phyloP scores from a whole-genome alignment of 2,113 vertebrate genomes.

The Nesogale talazaci region DNA sequence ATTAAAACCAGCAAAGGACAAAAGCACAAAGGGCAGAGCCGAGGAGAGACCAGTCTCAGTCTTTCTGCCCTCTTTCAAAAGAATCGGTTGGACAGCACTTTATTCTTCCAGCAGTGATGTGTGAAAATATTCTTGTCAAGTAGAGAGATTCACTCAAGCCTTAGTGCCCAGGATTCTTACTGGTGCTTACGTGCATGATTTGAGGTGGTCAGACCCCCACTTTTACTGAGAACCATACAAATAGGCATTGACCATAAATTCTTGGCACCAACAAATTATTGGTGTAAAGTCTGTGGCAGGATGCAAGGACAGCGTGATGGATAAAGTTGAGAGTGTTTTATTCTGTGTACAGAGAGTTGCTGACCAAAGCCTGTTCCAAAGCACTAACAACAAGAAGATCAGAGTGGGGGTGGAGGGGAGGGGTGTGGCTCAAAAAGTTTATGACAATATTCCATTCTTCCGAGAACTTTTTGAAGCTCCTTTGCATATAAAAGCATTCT shows the following conservation, averaged over 20 bases:
- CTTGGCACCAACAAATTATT: not conserved
- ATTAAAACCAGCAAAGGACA: not conserved
- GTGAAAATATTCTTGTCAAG: not conserved
- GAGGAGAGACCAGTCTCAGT: not conserved
- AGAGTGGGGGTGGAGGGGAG: no score
- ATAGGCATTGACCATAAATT: not conserved
- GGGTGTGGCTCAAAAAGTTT: no score
- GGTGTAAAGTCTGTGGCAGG: no score
- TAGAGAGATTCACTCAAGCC: not conserved
- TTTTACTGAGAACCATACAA: not conserved
- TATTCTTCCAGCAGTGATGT: not conserved
- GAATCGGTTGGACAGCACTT: not conserved
- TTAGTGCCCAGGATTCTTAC: no score
- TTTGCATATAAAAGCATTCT: no score
- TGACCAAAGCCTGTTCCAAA: no score
- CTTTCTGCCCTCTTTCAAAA: not conserved
- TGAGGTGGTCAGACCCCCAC: not conserved
- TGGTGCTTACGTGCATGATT: not conserved
- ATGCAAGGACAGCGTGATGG: no score
- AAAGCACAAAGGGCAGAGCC: not conserved
- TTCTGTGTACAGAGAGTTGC: no score
- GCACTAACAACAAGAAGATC: no score
- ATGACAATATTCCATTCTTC: no score
- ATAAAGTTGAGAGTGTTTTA: no score
- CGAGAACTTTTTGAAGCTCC: no score